These are phyloP conservation scores for Pteromalus puparum DNA, from an alignment of 1,140 invertebrate species.

Conservation along the genomic window DNA sequence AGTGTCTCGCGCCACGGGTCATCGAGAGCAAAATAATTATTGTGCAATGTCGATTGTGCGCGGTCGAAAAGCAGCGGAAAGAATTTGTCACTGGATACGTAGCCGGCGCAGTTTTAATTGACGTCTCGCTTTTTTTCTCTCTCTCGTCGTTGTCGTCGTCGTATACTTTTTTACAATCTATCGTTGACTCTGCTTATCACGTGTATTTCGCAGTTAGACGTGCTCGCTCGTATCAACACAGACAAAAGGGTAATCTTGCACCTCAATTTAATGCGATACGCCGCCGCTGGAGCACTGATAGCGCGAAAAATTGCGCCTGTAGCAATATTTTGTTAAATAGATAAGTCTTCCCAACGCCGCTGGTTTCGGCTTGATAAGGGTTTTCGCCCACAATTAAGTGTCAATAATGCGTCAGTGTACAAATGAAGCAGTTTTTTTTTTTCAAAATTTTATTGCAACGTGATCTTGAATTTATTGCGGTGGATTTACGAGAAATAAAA, in stretches of 20 bases:
- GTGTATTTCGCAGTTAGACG: conserved; percentile 28
- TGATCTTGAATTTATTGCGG: neutral
- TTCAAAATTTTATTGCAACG: neutral
- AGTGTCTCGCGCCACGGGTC: too few relatives aligned
- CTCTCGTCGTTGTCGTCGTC: too few relatives aligned
- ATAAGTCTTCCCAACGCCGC: conserved; percentile 26
- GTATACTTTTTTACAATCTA: conserved; percentile 4
- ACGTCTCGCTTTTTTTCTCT: neutral
- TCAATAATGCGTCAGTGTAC: neutral
- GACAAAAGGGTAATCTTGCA: conserved; percentile 32
- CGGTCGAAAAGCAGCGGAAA: neutral
- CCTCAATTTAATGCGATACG: conserved; percentile 45
- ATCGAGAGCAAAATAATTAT: neutral
- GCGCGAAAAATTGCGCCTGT: conserved; percentile 17
- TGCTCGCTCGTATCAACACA: conserved; percentile 31
- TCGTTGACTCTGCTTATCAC: conserved; percentile 18
- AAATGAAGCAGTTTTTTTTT: neutral
- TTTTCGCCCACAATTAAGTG: conserved; percentile 4
- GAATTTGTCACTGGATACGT: neutral
- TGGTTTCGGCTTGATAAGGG: neutral
- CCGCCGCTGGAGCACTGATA: conserved; percentile 42
- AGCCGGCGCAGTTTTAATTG: conserved; percentile 5
- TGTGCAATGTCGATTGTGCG: neutral
- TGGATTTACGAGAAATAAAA: neutral
- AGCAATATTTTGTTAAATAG: conserved; percentile 41